Conservation (phyloP, 2,888 invertebrate genomes). For the Scaptomyza caliginosa region DNA sequence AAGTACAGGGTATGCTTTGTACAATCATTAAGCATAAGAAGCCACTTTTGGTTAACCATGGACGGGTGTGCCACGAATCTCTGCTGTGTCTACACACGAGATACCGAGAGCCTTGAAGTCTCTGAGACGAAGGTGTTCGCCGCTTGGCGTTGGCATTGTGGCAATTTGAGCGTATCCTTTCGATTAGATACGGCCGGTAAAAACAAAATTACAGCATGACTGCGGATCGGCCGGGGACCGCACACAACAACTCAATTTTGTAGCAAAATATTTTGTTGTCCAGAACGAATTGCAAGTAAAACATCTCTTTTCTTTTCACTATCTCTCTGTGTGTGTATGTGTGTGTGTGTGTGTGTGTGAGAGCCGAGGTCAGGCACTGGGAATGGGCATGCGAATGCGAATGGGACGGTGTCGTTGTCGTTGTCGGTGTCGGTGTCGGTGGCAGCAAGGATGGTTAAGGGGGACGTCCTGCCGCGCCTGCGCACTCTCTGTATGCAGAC, state of each 20-base stretch:
- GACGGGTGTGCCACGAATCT: slow-evolving; percentile 4
- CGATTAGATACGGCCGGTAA: slow-evolving; percentile 73
- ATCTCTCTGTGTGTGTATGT: slow-evolving; percentile 6
- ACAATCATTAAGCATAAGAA: neutral
- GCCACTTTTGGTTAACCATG: slow-evolving; percentile 38
- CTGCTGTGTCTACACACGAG: neutral
- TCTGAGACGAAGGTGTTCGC: slow-evolving; percentile 48
- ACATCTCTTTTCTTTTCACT: slow-evolving; percentile 38
- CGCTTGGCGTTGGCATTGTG: slow-evolving; percentile 54
- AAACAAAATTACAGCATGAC: slow-evolving; percentile 65
- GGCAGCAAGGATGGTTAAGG: slow-evolving; percentile 40
- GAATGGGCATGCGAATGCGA: neutral
- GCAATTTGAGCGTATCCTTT: slow-evolving; percentile 77
- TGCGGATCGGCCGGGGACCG: slow-evolving; percentile 50
- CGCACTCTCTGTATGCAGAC: slow-evolving; percentile 77
- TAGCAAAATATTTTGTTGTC: slow-evolving; percentile 82
- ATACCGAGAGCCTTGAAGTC: neutral
- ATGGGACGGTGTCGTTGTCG: slow-evolving; percentile 5
- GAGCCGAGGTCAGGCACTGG: slow-evolving; percentile 26
- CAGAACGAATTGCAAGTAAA: slow-evolving; percentile 78
- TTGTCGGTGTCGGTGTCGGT: slow-evolving; percentile 12
- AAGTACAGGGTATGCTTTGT: slow-evolving; percentile 4
- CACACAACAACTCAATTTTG: slow-evolving; percentile 74
- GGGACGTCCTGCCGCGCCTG: slow-evolving; percentile 71
- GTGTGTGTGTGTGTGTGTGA: slow-evolving; percentile 26